These are phyloP conservation scores for Zoroaster sp. DNA, from an alignment of 53 echinoderm and acorn worm genomes.

Conservation along the genomic window DNA sequence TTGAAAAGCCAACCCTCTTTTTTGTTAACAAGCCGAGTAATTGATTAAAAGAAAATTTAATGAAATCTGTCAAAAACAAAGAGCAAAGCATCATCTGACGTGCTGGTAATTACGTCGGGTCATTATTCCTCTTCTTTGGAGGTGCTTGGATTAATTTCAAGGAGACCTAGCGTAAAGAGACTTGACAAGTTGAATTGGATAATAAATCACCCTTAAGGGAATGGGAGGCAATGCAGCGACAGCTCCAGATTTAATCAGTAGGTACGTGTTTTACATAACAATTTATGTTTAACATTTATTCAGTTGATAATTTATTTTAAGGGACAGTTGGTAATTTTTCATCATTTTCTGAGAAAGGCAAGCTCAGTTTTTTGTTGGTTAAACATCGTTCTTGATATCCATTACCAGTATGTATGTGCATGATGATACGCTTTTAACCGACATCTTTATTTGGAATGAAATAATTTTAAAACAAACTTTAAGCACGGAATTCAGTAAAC, in stretches of 20 bases:
- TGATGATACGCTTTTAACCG: too few species aligned
- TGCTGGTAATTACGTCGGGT: background rate
- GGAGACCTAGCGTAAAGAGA: background rate
- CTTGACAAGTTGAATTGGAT: background rate
- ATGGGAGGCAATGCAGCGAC: background rate
- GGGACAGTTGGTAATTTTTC: too few species aligned
- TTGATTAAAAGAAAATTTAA: background rate
- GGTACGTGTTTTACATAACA: background rate
- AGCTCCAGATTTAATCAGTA: background rate
- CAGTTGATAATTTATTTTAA: too few species aligned
- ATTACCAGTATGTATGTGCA: too few species aligned
- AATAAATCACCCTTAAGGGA: background rate
- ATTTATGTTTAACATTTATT: background rate
- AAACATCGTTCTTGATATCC: too few species aligned
- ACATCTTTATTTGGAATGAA: background rate
- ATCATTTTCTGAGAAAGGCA: too few species aligned
- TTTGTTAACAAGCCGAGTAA: background rate
- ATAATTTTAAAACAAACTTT: background rate
- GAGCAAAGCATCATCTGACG: background rate
- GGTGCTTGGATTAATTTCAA: background rate
- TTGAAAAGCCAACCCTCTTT: too few species aligned
- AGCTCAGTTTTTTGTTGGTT: too few species aligned
- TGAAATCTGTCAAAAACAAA: background rate
- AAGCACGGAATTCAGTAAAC: background rate
- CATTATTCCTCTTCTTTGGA: background rate